These are phyloP conservation scores for Pelecanus crispus DNA, from an alignment of 2,113 vertebrate genomes.

Conservation along the genomic window DNA sequence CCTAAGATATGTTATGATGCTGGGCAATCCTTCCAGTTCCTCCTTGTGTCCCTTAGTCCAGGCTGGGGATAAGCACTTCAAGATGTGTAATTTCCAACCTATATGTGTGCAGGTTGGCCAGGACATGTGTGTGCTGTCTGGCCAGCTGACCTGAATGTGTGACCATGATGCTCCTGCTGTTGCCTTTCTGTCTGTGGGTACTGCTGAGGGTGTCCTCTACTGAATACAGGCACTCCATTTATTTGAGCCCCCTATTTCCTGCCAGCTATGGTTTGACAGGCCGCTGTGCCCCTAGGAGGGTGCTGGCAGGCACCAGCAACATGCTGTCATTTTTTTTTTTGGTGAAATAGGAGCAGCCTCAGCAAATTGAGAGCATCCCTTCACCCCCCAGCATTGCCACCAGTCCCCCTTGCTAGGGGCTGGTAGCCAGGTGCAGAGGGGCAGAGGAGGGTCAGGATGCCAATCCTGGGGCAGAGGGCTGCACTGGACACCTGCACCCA, in stretches of 20 bases:
- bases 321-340: rapidly evolving
- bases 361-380: background rate
- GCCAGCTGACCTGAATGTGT: background rate
- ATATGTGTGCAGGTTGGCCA: rapidly evolving
- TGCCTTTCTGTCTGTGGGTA: background rate
- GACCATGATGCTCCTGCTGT: background rate
- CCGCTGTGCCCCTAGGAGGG: background rate
- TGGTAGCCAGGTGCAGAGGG: background rate
- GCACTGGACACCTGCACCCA: background rate
- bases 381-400: background rate
- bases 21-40: background rate
- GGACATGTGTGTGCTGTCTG: background rate
- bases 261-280: background rate
- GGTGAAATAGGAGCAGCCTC: background rate
- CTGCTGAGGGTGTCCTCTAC: background rate
- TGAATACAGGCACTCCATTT: background rate
- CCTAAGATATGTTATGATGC: background rate
- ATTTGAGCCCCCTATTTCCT: background rate
- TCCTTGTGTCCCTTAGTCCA: rapidly evolving
- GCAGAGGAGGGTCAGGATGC: background rate
- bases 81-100: background rate
- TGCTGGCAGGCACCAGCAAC: background rate
- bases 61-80: background rate
- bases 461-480: background rate
- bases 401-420: background rate